These are phyloP conservation scores for Oxystoma pomonae DNA, from an alignment of 2,888 invertebrate genomes.

Conservation along the genomic window DNA sequence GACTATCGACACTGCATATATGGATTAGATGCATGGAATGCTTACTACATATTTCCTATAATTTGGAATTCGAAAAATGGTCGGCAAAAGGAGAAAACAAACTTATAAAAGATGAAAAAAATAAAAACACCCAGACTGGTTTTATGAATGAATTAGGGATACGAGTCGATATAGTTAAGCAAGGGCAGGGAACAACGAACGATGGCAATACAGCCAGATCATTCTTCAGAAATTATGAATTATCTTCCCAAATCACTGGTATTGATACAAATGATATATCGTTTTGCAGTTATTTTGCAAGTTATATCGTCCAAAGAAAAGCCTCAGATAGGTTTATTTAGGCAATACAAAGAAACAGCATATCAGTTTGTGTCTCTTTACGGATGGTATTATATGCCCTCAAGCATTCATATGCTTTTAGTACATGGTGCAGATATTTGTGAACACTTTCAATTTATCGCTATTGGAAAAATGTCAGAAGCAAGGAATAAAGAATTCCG, in stretches of 20 bases:
- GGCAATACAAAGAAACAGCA: conserved; percentile 3
- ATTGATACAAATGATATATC: conserved; percentile 8
- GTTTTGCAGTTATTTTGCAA: conserved; percentile 9
- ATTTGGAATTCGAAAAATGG: conserved; percentile 6
- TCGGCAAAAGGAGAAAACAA: conserved; percentile 5
- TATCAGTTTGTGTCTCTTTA: not conserved
- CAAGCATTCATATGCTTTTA: conserved; percentile 4
- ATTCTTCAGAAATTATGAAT: conserved; percentile 7
- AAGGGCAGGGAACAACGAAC: conserved; percentile 9
- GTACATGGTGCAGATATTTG: conserved; percentile 7
- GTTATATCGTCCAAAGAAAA: conserved; percentile 6
- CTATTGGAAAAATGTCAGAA: not conserved
- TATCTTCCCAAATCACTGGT: conserved; percentile 6
- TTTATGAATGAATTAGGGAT: conserved; percentile 7
- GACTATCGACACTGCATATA: not conserved
- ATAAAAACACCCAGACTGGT: not conserved
- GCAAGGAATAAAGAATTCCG: too few relatives aligned
- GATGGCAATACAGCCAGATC: conserved; percentile 11
- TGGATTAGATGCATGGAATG: conserved; percentile 11
- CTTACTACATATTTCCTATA: conserved; percentile 9
- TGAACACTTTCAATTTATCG: not conserved
- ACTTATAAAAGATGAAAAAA: not conserved
- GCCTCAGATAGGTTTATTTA: not conserved
- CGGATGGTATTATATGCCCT: conserved; percentile 10
- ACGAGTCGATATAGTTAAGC: conserved; percentile 7